Evolutionary conservation across 2,888 invertebrate species (phyloP), one percentile per base, ranked within the genome.

Genomic region (Branchinecta sandiegonensis): DNA sequence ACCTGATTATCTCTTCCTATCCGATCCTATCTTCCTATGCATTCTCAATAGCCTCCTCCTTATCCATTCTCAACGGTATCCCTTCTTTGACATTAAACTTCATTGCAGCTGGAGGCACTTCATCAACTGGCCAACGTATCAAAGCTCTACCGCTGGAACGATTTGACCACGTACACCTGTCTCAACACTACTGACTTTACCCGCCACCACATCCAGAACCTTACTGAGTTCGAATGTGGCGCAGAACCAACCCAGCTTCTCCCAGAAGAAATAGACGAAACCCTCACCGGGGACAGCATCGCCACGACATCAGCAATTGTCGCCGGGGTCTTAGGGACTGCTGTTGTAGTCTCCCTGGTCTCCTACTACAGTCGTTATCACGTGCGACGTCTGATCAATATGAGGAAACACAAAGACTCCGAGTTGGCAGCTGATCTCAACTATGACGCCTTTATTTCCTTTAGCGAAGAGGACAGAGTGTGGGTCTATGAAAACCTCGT

Each of bases 381-480:
- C 70, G 78, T 83, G 10, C 80, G 80, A 72, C 84, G 85, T 73
- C 85, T 82, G 71, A 83, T 84, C 46, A 71, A 73, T 65, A 70
- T 73, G 12, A 64, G 68, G 1, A 48, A 67, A 14, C 69, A 69
- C 5, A 67, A 72, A 14, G 71, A 71, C 37, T 68, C 72, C 11
- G 71, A 71, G 14, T 68, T 67, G 11, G 56, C 14, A 4, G 48
- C 12, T 8, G 63, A 69, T 6, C 78, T 74, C 69, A 72, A 81
- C 17, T 87, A 85, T 73, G 86, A 87, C 71, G 83, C 86, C 0
- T 87, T 87, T 73, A 83, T 87, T 0, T 85, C 86, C 0, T 87
- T 86, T 72, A 84, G 84, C 73, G 83, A 85, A 66, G 81, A 82
- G 63, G 86, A 87, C 73, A 77, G 84, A 0, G 76, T 78, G 0